Evolutionary conservation across 1,140 invertebrate species (phyloP).

Genomic region (Diorhabda carinulata): DNA sequence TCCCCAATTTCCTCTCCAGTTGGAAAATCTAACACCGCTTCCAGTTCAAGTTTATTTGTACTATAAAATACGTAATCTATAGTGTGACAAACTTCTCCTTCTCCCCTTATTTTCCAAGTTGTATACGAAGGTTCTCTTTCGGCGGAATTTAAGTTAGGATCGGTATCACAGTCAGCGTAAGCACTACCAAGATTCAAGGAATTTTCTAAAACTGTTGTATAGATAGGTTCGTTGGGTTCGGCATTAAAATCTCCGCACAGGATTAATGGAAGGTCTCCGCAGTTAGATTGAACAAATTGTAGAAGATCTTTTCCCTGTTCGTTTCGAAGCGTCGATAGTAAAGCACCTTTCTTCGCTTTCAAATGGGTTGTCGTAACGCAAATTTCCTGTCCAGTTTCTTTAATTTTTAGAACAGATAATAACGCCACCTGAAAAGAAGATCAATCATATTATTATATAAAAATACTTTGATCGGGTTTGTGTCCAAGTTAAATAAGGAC

Average conservation of each 20-base stretch:
- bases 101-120: conserved; percentile 73
- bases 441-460: no score
- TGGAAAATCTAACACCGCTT: conserved; percentile 62
- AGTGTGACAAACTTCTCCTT: conserved; percentile 69
- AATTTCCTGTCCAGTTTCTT: conserved; percentile 57
- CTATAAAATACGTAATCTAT: conserved; percentile 78
- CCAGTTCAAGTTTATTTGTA: conserved; percentile 55
- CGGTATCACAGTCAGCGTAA: conserved; percentile 48
- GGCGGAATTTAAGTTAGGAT: conserved; percentile 36
- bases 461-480: no score
- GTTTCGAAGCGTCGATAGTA: conserved; percentile 66
- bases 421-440: conserved; percentile 57
- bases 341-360: conserved; percentile 68
- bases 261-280: conserved; percentile 56
- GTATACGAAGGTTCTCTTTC: conserved; percentile 67
- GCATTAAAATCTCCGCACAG: conserved; percentile 79
- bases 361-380: conserved; percentile 72
- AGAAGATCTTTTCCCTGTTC: conserved; percentile 73
- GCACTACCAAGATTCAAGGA: conserved; percentile 50
- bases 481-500: neutral
- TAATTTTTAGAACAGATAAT: conserved; percentile 54
- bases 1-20: conserved; percentile 63
- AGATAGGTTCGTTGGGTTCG: conserved; percentile 69
- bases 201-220: conserved; percentile 55
- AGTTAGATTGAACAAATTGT: conserved; percentile 56